Evolutionary conservation across 2,113 vertebrate species (phyloP).

Genomic region (Phylloscopus trochilus): DNA sequence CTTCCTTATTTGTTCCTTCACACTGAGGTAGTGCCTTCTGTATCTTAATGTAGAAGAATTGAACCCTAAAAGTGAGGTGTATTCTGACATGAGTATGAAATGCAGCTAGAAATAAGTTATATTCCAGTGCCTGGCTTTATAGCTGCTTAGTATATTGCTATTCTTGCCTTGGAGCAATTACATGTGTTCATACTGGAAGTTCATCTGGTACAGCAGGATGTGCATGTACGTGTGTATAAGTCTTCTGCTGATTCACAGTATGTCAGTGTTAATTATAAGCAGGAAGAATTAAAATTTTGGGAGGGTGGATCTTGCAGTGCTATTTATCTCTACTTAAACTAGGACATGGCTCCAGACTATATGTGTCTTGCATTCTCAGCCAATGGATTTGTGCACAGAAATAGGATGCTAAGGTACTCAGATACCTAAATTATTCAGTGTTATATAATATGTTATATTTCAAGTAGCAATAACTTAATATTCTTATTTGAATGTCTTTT

Average conservation of each 20-base stretch:
- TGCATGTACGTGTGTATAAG: neutral
- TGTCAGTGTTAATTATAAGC: neutral
- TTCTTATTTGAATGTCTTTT: neutral
- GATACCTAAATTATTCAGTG: neutral
- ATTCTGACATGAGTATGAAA: neutral
- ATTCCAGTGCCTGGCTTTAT: neutral
- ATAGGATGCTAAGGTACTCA: neutral
- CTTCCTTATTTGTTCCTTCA: neutral
- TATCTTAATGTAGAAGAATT: neutral
- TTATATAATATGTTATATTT: neutral
- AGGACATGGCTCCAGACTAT: neutral
- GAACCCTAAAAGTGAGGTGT: neutral
- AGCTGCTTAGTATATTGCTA: neutral
- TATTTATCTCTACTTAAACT: neutral
- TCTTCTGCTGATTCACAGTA: neutral
- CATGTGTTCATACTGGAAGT: neutral
- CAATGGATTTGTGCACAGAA: neutral
- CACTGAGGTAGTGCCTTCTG: neutral
- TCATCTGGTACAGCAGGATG: neutral
- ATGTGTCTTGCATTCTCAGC: neutral
- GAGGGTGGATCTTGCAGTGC: neutral
- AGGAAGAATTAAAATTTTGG: neutral
- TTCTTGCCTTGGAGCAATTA: neutral
- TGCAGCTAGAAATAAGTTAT: neutral
- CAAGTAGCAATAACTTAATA: neutral